Percentiles rank a stretch among this genome's conserved stretches.
Conservation (phyloP, 2,113 vertebrate species). For the Menidia beryllina region DNA sequence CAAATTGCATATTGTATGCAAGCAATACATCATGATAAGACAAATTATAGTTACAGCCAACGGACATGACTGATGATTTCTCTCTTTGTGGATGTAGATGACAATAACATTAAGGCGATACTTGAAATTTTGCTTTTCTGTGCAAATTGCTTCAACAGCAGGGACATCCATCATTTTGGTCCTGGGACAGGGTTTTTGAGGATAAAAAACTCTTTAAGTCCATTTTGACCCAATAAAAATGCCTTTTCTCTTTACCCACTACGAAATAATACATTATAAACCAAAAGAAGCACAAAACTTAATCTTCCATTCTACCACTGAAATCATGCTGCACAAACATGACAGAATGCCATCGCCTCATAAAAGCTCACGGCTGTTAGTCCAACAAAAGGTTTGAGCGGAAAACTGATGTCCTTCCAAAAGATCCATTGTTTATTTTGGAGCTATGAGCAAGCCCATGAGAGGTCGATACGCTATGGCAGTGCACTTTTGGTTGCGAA, state of each 20-base stretch:
- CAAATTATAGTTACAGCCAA: slow-evolving; percentile 10
- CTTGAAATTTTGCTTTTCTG: slow-evolving; percentile 31
- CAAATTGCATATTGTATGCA: not conserved
- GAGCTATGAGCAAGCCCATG: slow-evolving; percentile 38
- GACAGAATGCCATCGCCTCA: slow-evolving; percentile 19
- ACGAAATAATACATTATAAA: slow-evolving; percentile 35
- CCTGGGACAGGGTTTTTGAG: slow-evolving; percentile 34
- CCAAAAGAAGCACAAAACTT: slow-evolving; percentile 56
- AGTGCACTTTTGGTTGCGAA: slow-evolving; percentile 21
- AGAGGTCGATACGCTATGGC: slow-evolving; percentile 53
- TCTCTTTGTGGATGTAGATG: slow-evolving; percentile 8
- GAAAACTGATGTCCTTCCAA: slow-evolving; percentile 25
- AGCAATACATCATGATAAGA: slow-evolving; percentile 3
- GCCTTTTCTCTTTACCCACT: slow-evolving; percentile 25
- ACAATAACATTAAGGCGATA: slow-evolving; percentile 39
- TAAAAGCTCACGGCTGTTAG: slow-evolving; percentile 11
- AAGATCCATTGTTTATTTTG: slow-evolving; percentile 58
- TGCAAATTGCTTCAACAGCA: slow-evolving; percentile 60
- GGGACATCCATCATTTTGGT: slow-evolving; percentile 62
- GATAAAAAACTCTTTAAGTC: slow-evolving; percentile 14
- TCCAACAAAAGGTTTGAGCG: slow-evolving; percentile 3
- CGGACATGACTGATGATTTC: slow-evolving; percentile 42
- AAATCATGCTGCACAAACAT: slow-evolving; percentile 35
- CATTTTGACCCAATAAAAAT: slow-evolving; percentile 67
- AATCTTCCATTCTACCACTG: slow-evolving; percentile 48